These are phyloP conservation scores for Mesorhabditis spiculigera DNA, from an alignment of 2,888 invertebrate genomes.

Conservation along the genomic window DNA sequence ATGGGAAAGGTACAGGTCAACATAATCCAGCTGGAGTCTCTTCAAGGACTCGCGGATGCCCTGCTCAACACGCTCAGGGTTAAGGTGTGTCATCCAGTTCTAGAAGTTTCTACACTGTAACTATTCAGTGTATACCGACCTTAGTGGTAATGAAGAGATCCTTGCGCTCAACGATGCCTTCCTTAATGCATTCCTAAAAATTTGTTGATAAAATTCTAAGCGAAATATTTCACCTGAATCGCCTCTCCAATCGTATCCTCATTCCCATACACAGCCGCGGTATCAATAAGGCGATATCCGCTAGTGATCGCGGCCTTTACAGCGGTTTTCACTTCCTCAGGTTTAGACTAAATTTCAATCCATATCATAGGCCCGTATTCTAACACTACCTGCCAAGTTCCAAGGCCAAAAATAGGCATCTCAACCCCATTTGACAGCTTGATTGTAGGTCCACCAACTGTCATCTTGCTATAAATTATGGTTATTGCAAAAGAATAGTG, in stretches of 20 bases:
- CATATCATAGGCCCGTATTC: no score
- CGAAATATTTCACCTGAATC: not conserved
- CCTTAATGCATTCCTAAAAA: constrained; percentile 62
- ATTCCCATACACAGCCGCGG: constrained; percentile 75
- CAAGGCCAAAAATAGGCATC: constrained; percentile 47
- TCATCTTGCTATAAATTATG: constrained; percentile 13
- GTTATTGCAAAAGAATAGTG: no score
- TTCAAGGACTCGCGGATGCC: constrained; percentile 60
- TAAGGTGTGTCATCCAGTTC: constrained; percentile 20
- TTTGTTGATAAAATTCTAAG: not conserved
- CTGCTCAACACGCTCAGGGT: constrained; percentile 23
- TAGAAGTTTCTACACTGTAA: not conserved
- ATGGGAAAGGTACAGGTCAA: constrained; percentile 81
- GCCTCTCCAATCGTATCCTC: constrained; percentile 74
- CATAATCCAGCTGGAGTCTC: constrained; percentile 73
- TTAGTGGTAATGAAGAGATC: constrained; percentile 83
- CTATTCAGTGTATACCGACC: constrained; percentile 59
- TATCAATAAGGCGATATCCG: constrained; percentile 80
- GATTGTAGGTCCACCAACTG: constrained; percentile 29
- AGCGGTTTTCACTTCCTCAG: constrained; percentile 69
- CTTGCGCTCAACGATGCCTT: constrained; percentile 73
- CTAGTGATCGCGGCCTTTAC: constrained; percentile 72
- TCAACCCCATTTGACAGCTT: constrained; percentile 40
- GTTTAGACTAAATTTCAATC: not conserved
- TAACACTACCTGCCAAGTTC: constrained; percentile 36